These are phyloP conservation scores for Odontesthes bonariensis DNA, from an alignment of 2,113 vertebrate genomes.

Conservation along the genomic window DNA sequence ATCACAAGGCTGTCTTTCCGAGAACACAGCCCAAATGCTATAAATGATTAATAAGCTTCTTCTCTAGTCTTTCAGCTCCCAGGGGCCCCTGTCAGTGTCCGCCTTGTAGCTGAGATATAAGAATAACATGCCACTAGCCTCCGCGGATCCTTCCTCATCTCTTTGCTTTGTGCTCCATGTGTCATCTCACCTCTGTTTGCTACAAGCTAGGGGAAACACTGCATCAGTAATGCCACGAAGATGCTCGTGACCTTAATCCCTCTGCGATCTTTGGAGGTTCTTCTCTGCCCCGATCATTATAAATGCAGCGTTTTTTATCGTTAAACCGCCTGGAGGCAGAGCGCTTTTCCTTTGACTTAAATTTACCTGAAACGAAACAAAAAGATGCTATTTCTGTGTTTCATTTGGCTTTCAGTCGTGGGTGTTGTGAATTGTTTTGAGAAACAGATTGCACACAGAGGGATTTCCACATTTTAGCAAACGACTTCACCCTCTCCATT, in stretches of 20 bases:
- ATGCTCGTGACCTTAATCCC: conserved; percentile 17
- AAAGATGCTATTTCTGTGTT: conserved; percentile 6
- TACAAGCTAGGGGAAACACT: conserved; percentile 32
- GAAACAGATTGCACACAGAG: not conserved
- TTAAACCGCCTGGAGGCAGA: conserved; percentile 23
- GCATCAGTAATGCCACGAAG: conserved; percentile 15
- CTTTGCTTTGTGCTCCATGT: conserved; percentile 39
- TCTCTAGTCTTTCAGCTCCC: conserved; percentile 71
- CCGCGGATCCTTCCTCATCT: conserved; percentile 39
- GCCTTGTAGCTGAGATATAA: conserved; percentile 60
- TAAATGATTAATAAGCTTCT: conserved; percentile 76
- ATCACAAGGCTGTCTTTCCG: conserved; percentile 65
- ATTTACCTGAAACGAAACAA: conserved; percentile 14
- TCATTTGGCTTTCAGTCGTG: conserved; percentile 11
- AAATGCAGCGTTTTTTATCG: not conserved
- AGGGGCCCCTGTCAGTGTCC: conserved; percentile 58
- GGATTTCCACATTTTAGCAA: not conserved
- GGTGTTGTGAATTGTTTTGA: not conserved
- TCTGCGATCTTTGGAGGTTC: conserved; percentile 4
- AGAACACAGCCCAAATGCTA: conserved; percentile 60
- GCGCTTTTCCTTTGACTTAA: not conserved
- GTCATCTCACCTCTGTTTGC: conserved; percentile 43
- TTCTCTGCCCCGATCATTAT: conserved; percentile 21
- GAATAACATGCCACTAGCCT: conserved; percentile 43
- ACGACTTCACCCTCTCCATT: conserved; percentile 5